Evolutionary conservation across 1,140 invertebrate genomes (phyloP), one percentile per base, ranked within the genome.

Genomic region (Triops longicaudatus): DNA sequence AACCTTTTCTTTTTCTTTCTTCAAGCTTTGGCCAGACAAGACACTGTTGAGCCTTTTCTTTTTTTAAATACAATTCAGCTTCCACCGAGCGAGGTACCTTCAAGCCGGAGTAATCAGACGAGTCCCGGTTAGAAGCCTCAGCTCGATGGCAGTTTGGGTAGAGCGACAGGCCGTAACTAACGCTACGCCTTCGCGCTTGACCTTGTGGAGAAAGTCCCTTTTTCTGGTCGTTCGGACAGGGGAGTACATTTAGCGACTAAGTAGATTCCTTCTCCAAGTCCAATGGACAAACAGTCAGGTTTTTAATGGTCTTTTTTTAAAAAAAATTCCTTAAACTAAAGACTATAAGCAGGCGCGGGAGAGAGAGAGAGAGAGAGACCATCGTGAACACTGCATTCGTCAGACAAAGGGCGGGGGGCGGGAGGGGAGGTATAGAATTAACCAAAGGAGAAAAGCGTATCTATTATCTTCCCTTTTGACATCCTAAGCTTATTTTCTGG

Each of bases 311-410:
- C 44, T 78, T 26, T 26, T n/a, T 78, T 77, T 73, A 63, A 43
- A 77, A n/a, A n/a, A n/a, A n/a, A n/a, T n/a, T 74, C 43, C 26
- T 72, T 37, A 12, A 42, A 9, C 11, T 50, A 26, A n/a, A 26
- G 42, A 73, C 76, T 78, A 27, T 26, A 26, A 44, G 63, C 63
- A 42, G 71, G 63, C 44, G 37, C 17, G 42, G 31, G 43, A 44
- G 43, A 44, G 43, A 1, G 28, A 41, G 80, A 78, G 77, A 80
- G 78, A 76, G 76, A 43, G 72, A 75, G 31, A 17, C 72, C 75
- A 28, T 26, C 41, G 37, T 73, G 41, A 27, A 31, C 78, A 63
- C 26, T 76, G 75, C 76, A 44, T 44, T 44, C 4, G 43, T 44
- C 43, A 1, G 43, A 44, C 1, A 2, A 2, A 44, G 4, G 43